Base-by-base conservation (phyloP, 2,113 vertebrate species). In the Campylomormyrus numenius region DNA sequence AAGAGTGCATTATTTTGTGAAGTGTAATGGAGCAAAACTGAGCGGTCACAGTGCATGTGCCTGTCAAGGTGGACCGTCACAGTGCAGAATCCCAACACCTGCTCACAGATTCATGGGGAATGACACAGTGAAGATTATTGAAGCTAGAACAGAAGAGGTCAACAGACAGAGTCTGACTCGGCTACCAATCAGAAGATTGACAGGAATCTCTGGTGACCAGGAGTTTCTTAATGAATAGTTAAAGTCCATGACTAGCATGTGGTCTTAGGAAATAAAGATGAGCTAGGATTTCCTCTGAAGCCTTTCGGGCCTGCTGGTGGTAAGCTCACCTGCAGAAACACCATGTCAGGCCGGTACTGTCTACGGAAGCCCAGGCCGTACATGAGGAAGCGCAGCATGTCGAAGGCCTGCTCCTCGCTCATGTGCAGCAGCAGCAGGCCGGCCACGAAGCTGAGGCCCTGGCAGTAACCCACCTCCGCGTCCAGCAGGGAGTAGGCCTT, bases 381-480 rank as follows among this genome's bases (percentile, higher is more conserved):
- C 98, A 99, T 99, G 86, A 99, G 96, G 94, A 98, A 99, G 91
- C 98, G 99, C 85, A 99, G 94, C 95, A 98, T 98, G 94, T 99
- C 97, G 24, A 99, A 99, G 90, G 98, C 97, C 94, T 99, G 98
- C 21, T 98, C 98, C 91, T 99, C 98, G 45, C 97, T 98, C 97
- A 99, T 98, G 93, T 99, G 98, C 31, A 99, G 95, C 92, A 99
- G 97, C 91, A 99, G 95, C 50, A 99, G 96, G 19, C 98, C 98
- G 0, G 98, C 98, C 93, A 99, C 97, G 70, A 99, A 99, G 95
- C 98, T 99, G 93, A 99, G 97, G 1, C 98, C 98, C 93, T 99
- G 98, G 93, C 98, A 99, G 94, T 99, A 99, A 91, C 98, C 98
- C 83, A 99, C 98, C 96, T 99, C 98, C 91, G 97, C 97, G 95